Conservation (phyloP, 1,140 invertebrate species). For the Mylabris phalerata region DNA sequence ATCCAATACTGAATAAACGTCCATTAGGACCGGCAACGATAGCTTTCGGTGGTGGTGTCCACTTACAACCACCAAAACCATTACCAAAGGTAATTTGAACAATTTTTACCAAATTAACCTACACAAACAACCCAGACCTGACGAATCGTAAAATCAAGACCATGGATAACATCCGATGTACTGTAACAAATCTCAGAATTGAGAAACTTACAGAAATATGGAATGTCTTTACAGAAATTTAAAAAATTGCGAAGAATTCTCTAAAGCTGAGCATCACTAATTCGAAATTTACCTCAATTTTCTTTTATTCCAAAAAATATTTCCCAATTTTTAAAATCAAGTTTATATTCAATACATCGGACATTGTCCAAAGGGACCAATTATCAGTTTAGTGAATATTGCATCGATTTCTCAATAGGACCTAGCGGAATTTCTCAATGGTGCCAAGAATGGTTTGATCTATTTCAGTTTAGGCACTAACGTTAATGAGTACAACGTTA, state of each 20-base stretch:
- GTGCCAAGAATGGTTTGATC: constrained; percentile 45
- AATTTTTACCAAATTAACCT: not conserved
- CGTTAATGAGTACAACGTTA: constrained; percentile 34
- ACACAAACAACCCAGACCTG: no score
- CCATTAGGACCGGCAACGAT: constrained; percentile 24
- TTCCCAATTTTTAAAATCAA: no score
- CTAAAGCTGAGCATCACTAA: no score
- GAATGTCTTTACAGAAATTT: no score
- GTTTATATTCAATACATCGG: constrained; percentile 18
- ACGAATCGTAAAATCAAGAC: constrained; percentile 25
- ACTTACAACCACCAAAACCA: constrained; percentile 37
- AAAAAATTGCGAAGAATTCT: no score
- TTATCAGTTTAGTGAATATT: no score
- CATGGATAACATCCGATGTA: not conserved
- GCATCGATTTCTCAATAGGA: no score
- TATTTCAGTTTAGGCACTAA: constrained; percentile 51
- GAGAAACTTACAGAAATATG: no score
- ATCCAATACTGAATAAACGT: constrained; percentile 28
- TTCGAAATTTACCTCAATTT: no score
- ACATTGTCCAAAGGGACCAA: no score
- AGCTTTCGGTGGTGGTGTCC: constrained; percentile 40
- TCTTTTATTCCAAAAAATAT: no score
- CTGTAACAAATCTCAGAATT: no score
- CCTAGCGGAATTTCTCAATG: constrained; percentile 39
- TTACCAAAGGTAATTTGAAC: constrained; percentile 26